Base-by-base conservation (phyloP, 2,113 vertebrate species). In the Gnathonemus echidnorhynchus region DNA sequence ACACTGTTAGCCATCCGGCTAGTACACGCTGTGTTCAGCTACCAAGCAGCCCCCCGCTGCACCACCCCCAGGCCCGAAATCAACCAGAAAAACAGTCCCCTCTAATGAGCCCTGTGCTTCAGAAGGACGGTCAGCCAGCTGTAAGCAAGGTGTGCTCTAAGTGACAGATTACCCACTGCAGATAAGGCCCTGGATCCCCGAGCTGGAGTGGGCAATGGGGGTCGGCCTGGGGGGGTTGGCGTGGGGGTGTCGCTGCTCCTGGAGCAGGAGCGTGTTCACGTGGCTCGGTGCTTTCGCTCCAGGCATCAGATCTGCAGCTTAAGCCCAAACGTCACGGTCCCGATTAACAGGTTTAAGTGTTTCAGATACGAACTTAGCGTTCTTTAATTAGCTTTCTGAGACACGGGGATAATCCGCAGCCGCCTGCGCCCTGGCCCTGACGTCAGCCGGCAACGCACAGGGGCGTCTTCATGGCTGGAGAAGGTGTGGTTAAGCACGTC, bases 201-300 rank as follows among this genome's bases (percentile, higher is more conserved):
- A n/a, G n/a, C 88, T 45, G n/a, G 9, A 9, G 8, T 8, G 35
- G 49, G 70, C 19, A 21, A 5, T 42, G 66, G 7, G 27, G 88
- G 27, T 31, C 7, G 10, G 45, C 10, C 1, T 46, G 42, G 15
- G 58, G 39, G 42, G 39, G 39, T 31, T 3, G 10, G 45, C 10
- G 17, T 46, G 42, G 13, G 58, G 39, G 42, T 21, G 53, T 35
- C 13, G 9, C 8, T 91, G 91, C 92, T 74, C 5, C 89, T 53
- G 77, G 89, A 92, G 93, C 91, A 91, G 92, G 91, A 49, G 5
- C 0, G n/a, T 52, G 46, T 24, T 66, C 45, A 48, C 10, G 83
- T 24, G 39, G 52, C 7, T 15, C 24, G 39, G 50, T 31, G 24
- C 46, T 84, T 83, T 85, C 56, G 89, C 89, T 89, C 52, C 83